These are phyloP conservation scores for Drosophila helvetica DNA, from an alignment of 2,888 invertebrate species.

Conservation along the genomic window DNA sequence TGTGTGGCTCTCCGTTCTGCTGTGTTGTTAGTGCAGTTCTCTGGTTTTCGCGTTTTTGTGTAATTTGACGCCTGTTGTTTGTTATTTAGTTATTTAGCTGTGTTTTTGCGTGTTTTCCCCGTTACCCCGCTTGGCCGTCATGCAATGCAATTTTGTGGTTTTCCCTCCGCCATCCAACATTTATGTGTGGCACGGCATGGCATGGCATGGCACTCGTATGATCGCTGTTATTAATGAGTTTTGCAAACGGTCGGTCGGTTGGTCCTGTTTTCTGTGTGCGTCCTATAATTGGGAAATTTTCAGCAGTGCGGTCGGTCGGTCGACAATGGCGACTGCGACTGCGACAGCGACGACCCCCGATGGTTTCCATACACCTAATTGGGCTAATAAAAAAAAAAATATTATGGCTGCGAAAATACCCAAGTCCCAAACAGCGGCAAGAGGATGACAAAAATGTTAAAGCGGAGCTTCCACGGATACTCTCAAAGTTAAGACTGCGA, in stretches of 20 bases:
- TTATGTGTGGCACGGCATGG: neutral
- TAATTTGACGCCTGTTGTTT: conserved; percentile 79
- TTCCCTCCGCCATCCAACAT: conserved; percentile 13
- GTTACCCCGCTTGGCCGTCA: conserved; percentile 52
- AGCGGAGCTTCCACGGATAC: no score
- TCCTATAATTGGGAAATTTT: conserved; percentile 15
- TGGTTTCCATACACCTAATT: conserved; percentile 54
- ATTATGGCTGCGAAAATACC: conserved; percentile 5
- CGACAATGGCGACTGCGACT: neutral
- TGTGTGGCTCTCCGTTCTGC: no score
- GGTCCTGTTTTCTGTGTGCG: conserved; percentile 3
- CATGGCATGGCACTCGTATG: neutral
- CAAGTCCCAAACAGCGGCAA: neutral
- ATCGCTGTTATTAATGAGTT: conserved; percentile 70
- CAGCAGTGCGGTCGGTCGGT: conserved; percentile 1
- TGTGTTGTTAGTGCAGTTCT: conserved; percentile 27
- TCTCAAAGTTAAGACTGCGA: no score
- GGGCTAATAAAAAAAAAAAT: conserved; percentile 55
- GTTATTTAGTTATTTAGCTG: conserved; percentile 70
- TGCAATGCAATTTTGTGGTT: conserved; percentile 79
- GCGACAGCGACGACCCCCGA: neutral
- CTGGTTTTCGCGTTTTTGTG: conserved; percentile 67
- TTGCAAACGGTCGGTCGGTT: conserved; percentile 30
- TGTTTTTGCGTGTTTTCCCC: conserved; percentile 53
- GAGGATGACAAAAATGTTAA: no score